Conservation (phyloP, 2,888 invertebrate genomes). For the Ethmia dodecea region DNA sequence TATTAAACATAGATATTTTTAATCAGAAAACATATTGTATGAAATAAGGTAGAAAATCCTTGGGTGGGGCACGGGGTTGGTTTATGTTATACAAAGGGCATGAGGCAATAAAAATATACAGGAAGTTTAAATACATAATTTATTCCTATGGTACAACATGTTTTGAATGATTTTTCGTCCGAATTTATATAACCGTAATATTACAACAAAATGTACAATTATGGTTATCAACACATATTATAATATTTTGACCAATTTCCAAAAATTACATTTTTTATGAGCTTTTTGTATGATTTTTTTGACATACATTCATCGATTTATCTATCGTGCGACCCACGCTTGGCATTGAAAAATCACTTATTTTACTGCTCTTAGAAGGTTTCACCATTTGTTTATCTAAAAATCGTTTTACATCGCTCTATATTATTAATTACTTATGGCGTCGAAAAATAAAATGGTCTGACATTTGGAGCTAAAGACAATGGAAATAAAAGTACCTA, state of each 20-base stretch:
- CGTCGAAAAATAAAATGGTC: no score
- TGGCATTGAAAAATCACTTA: constrained; percentile 21
- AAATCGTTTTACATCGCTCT: background rate
- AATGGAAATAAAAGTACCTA: no score
- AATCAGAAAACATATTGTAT: no score
- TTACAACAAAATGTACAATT: constrained; percentile 26
- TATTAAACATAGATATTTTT: no score
- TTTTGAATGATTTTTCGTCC: constrained; percentile 56
- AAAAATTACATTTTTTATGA: background rate
- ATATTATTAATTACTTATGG: no score
- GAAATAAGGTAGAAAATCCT: no score
- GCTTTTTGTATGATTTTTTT: background rate
- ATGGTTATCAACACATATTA: constrained; percentile 8
- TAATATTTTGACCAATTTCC: background rate
- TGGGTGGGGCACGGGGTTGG: no score
- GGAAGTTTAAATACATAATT: constrained; percentile 72
- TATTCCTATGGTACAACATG: constrained; percentile 74
- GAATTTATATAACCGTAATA: constrained; percentile 32
- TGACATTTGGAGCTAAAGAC: no score
- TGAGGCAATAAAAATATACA: constrained; percentile 24
- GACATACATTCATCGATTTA: no score
- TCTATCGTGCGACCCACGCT: constrained; percentile 45
- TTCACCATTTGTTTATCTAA: constrained; percentile 33
- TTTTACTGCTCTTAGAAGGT: constrained; percentile 21
- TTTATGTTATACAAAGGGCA: no score